These are phyloP conservation scores for Cyprinus carpio DNA, from an alignment of 2,113 vertebrate genomes.

Conservation along the genomic window DNA sequence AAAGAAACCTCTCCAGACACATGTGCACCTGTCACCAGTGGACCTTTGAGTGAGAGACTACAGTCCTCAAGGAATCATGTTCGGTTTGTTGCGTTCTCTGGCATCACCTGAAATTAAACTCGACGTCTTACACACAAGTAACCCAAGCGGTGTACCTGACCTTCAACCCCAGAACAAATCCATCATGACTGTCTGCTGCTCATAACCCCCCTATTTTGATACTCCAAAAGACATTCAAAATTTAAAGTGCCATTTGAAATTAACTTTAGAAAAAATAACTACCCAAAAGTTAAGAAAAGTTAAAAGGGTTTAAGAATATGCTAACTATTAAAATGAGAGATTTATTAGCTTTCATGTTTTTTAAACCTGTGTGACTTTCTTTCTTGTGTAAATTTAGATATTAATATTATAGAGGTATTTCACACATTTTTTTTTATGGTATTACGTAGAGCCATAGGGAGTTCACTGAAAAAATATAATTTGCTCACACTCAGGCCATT, in stretches of 20 bases:
- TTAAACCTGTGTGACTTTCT: no score
- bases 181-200: neutral
- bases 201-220: conserved; percentile 18
- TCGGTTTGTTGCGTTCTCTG: neutral
- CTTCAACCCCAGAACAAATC: conserved; percentile 24
- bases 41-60: neutral
- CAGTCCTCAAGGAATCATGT: neutral
- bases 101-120: conserved; percentile 33
- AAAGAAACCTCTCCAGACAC: neutral
- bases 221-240: neutral
- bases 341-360: neutral
- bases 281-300: neutral
- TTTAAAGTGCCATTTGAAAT: conserved; percentile 50
- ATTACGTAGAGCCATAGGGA: no score
- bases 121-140: conserved; percentile 31
- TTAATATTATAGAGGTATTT: no score
- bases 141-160: conserved; percentile 24
- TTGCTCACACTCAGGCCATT: no score
- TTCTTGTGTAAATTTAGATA: no score
- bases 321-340: neutral
- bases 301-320: neutral
- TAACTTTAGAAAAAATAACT: conserved; percentile 22
- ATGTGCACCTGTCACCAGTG: neutral
- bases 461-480: no score
- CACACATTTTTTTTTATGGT: no score